Conservation (phyloP, 1,140 invertebrate genomes). For the Metopolophium dirhodum region DNA sequence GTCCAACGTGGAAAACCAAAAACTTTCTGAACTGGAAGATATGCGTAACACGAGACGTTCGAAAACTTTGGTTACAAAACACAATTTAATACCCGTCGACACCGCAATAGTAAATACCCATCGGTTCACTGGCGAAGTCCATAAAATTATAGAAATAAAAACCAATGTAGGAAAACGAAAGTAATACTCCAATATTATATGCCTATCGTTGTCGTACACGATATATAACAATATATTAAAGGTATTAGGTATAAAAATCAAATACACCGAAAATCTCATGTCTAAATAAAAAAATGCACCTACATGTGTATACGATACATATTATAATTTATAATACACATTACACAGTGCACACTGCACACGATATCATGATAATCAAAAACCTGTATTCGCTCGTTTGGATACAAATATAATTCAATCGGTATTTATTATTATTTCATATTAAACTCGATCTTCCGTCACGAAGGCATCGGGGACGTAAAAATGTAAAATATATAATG, state of each 20-base stretch:
- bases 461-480: background rate
- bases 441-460: background rate
- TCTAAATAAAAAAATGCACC: background rate
- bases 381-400: slow-evolving; percentile 18
- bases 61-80: slow-evolving; percentile 38
- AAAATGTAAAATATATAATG: background rate
- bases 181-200: background rate
- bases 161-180: background rate
- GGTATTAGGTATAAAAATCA: background rate
- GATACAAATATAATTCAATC: background rate
- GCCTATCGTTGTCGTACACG: background rate
- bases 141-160: background rate
- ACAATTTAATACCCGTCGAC: slow-evolving; percentile 8
- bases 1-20: background rate
- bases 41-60: slow-evolving; percentile 13
- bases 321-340: too few relatives aligned
- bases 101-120: background rate
- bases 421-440: background rate
- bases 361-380: background rate
- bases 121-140: background rate
- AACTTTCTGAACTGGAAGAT: slow-evolving; percentile 41
- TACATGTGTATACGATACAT: background rate
- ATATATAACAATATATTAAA: background rate
- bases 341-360: too few relatives aligned
- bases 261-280: background rate